Evolutionary conservation across 2,888 invertebrate species (phyloP), one percentile per base, ranked within the genome.

Genomic region (Polydrusus pterygomalis): DNA sequence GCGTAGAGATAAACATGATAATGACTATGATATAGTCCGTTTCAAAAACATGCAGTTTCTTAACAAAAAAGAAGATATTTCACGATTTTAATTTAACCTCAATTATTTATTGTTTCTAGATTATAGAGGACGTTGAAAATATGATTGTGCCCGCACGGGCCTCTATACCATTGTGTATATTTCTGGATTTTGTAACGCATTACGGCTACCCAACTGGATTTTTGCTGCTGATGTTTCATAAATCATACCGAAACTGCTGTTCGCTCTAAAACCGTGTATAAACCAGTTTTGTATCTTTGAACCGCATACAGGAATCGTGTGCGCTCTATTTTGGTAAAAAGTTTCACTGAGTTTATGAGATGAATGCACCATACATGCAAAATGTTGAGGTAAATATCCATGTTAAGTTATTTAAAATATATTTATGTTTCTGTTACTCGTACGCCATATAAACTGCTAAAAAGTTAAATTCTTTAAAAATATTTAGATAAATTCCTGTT

Each of bases 231-330:
- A 60, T 60, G 56, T 47, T 63, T 38, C 62, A 70, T 63, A 70
- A 63, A 63, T 70, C 70, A 62, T 63, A 30, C 51, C 10, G 40
- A 62, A 62, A 34, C 62, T 45, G 62, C 51, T 62, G 63, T 30
- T 49, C 49, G 43, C 45, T 63, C 8, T 63, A 70, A 34, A 62
- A 70, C 62, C 60, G 51, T 51, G 17, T 70, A 70, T 70, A 43
- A 63, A 70, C 40, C 63, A 25, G 70, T 34, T 62, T 47, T 70
- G 70, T 70, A 70, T 70, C 70, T 60, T 70, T 47, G 40, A 70
- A 70, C 70, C 49, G 54, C 70, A 70, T 34, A 49, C 70, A 17
- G 63, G 51, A 63, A 51, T 47, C n/a, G 18, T 58, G 17, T 25
- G 25, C 38, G 63, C 51, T 62, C 15, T 70, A 62, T 62, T 54